Percentiles rank a stretch among this genome's conserved stretches.
Conservation (phyloP, 2,888 invertebrate species). For the Pinctada fucata region DNA sequence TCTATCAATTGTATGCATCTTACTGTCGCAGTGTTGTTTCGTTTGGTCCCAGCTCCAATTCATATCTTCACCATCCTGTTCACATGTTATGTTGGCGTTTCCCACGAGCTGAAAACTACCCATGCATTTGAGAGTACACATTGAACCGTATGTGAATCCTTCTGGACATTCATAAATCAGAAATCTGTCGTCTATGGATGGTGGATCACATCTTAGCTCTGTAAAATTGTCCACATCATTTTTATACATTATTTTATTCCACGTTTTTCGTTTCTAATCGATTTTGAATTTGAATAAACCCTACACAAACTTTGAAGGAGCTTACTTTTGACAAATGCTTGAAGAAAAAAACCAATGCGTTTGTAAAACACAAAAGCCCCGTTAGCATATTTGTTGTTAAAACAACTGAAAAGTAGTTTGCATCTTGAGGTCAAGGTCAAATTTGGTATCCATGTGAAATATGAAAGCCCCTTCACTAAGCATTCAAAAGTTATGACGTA, state of each 20-base stretch:
- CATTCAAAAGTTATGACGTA: too few species aligned
- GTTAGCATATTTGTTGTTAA: too few species aligned
- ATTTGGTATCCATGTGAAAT: too few species aligned
- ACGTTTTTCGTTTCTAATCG: too few species aligned
- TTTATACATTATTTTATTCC: background rate
- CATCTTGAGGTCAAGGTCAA: too few species aligned
- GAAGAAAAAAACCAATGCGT: too few species aligned
- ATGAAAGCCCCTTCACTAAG: too few species aligned
- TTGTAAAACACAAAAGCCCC: too few species aligned
- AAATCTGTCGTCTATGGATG: conserved; percentile 2
- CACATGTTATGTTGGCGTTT: conserved; percentile 22
- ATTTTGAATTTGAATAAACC: too few species aligned
- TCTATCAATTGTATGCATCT: background rate
- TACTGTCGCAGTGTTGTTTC: conserved; percentile 24
- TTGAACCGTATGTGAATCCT: conserved; percentile 22
- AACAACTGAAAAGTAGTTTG: too few species aligned
- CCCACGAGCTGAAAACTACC: conserved; percentile 29
- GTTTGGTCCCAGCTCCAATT: conserved; percentile 10
- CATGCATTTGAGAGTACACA: conserved; percentile 8
- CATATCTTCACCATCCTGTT: background rate
- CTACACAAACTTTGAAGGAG: too few species aligned
- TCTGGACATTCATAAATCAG: conserved; percentile 12
- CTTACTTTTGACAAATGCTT: too few species aligned
- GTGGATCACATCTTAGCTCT: conserved; percentile 18
- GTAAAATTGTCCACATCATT: background rate